phyloP scores from a whole-genome alignment of 2,113 vertebrate species.

The Alligator mississippiensis region DNA sequence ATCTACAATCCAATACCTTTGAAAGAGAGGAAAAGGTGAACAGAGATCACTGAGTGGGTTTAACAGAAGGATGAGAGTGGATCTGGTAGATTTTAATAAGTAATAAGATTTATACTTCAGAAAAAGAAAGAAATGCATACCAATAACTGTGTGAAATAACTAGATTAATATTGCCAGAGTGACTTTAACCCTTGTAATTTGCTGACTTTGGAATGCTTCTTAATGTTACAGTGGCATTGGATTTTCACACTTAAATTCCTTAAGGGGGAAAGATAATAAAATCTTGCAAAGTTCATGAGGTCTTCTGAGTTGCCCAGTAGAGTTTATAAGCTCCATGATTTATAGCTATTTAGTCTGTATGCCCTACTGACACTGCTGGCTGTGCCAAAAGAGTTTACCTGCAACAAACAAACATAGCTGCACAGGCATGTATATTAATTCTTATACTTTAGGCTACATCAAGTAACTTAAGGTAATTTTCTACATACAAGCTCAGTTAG shows the following conservation, averaged over 20 bases:
- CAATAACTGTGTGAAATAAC: not conserved
- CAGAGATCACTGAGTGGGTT: not conserved
- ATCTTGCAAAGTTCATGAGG: not conserved
- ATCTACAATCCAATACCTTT: not conserved
- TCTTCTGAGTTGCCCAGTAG: not conserved
- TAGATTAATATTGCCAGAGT: not conserved
- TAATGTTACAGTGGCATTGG: not conserved
- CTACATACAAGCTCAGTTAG: not conserved
- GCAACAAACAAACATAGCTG: not conserved
- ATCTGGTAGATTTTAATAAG: not conserved
- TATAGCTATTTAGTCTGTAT: not conserved
- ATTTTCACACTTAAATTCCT: not conserved
- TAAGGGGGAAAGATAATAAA: not conserved
- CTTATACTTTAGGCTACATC: not conserved
- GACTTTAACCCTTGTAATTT: not conserved
- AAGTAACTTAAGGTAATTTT: not conserved
- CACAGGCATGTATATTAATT: not conserved
- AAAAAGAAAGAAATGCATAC: not conserved
- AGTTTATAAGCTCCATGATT: not conserved
- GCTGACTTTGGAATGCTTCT: not conserved
- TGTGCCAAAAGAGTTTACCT: not conserved
- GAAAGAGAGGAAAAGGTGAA: not conserved
- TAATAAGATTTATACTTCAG: not conserved
- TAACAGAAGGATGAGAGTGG: not conserved
- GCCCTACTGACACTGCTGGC: not conserved